phyloP scores from a whole-genome alignment of 2,888 invertebrate species.

The Lasiommata megera region DNA sequence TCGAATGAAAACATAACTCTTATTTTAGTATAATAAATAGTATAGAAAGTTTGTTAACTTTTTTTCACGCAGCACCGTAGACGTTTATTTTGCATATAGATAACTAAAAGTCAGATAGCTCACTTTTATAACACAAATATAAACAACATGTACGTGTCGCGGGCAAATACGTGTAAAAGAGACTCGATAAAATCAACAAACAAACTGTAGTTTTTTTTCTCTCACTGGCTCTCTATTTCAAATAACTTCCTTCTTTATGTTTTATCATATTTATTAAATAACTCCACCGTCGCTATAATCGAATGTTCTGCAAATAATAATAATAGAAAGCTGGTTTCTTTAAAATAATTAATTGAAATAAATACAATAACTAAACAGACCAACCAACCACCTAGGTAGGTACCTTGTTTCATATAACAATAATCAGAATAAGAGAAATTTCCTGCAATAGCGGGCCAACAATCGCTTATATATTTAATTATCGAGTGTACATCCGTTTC shows the following conservation, averaged over 20 bases:
- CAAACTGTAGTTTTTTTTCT: neutral
- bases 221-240: neutral
- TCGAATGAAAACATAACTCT: too few species aligned
- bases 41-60: too few species aligned
- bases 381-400: neutral
- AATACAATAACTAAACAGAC: neutral
- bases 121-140: too few species aligned
- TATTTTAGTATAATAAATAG: too few species aligned
- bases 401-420: neutral
- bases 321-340: neutral
- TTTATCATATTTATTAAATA: neutral
- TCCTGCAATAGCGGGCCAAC: neutral
- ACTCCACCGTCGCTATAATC: neutral
- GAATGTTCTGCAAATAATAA: neutral
- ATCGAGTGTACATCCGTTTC: conserved; percentile 7
- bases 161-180: too few species aligned
- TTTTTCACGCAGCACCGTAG: too few species aligned
- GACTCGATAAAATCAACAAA: too few species aligned
- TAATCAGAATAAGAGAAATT: conserved; percentile 6
- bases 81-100: too few species aligned
- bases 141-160: too few species aligned
- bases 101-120: too few species aligned
- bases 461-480: conserved; percentile 9
- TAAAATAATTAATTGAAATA: neutral
- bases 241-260: neutral